These are phyloP conservation scores for Discoglossus pictus DNA, from an alignment of 2,797 vertebrate species.

Conservation along the genomic window DNA sequence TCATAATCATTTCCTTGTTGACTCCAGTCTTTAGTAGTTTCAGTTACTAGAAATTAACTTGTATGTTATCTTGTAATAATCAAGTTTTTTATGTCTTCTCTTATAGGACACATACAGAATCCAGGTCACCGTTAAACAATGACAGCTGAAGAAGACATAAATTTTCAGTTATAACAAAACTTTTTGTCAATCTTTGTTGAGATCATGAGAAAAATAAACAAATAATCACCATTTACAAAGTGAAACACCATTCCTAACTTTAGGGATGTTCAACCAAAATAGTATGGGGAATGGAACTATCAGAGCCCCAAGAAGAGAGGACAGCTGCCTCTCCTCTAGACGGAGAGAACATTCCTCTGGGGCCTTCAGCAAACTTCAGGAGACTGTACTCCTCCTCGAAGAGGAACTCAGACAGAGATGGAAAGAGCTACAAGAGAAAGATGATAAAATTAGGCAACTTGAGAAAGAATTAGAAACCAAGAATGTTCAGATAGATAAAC, in stretches of 20 bases:
- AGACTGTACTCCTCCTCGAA: conserved; percentile 69
- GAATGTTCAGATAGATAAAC: conserved; percentile 75
- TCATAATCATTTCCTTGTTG: too few species aligned
- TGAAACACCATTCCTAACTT: conserved; percentile 24
- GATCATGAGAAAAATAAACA: conserved; percentile 25
- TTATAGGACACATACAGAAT: conserved; percentile 18
- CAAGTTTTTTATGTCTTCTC: too few species aligned
- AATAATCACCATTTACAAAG: conserved; percentile 30
- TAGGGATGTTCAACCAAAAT: conserved; percentile 55
- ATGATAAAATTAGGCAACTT: conserved; percentile 64
- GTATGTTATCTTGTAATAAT: too few species aligned
- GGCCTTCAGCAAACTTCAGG: conserved; percentile 63
- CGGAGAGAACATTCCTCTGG: conserved; percentile 60
- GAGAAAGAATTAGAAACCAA: conserved; percentile 71
- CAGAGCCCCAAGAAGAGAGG: conserved; percentile 68
- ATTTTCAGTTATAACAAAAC: conserved; percentile 5
- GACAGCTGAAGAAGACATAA: background rate
- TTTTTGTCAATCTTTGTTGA: conserved; percentile 7
- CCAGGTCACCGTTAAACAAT: background rate
- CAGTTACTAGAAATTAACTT: too few species aligned
- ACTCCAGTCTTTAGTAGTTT: too few species aligned
- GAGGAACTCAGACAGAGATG: conserved; percentile 67
- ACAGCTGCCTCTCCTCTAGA: conserved; percentile 66
- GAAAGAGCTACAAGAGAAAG: conserved; percentile 47
- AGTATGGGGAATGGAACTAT: conserved; percentile 81